phyloP scores from a whole-genome alignment of 1,140 invertebrate species.

The Aphaenogaster ashmeadi region DNA sequence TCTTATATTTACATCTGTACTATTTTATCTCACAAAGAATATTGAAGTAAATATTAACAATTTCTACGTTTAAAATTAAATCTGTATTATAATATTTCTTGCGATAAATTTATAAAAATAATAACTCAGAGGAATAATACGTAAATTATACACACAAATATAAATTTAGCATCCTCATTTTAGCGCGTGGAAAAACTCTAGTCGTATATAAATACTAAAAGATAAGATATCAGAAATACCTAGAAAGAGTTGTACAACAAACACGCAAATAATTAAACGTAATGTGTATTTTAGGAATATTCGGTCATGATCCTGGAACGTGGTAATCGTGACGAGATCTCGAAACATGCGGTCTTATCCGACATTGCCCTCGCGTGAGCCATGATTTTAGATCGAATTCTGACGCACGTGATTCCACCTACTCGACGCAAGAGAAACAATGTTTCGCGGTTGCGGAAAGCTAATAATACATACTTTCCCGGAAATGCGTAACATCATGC shows the following conservation, averaged over 20 bases:
- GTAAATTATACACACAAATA: not conserved
- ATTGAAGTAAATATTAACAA: not conserved
- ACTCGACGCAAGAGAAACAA: constrained; percentile 66
- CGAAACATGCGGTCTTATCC: constrained; percentile 45
- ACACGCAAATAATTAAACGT: not conserved
- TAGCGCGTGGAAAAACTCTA: not conserved
- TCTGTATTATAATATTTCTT: not conserved
- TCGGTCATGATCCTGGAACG: not conserved
- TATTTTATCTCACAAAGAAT: not conserved
- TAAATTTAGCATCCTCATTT: not conserved
- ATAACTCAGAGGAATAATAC: not conserved
- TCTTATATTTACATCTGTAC: not conserved
- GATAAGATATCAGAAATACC: not conserved
- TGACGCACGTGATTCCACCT: constrained; percentile 73
- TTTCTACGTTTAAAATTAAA: not conserved
- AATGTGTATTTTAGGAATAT: not conserved
- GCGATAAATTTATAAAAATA: not conserved
- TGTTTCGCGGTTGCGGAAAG: constrained; percentile 55
- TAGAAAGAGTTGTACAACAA: not conserved
- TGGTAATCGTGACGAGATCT: constrained; percentile 54
- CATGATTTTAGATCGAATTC: constrained; percentile 72
- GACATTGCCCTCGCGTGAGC: constrained; percentile 50
- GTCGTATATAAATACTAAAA: not conserved
- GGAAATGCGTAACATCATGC: constrained; percentile 48
- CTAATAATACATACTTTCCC: constrained; percentile 72